Evolutionary conservation across 1,140 invertebrate genomes (phyloP), one percentile per base, ranked within the genome.

Genomic region (Bombus confusus): DNA sequence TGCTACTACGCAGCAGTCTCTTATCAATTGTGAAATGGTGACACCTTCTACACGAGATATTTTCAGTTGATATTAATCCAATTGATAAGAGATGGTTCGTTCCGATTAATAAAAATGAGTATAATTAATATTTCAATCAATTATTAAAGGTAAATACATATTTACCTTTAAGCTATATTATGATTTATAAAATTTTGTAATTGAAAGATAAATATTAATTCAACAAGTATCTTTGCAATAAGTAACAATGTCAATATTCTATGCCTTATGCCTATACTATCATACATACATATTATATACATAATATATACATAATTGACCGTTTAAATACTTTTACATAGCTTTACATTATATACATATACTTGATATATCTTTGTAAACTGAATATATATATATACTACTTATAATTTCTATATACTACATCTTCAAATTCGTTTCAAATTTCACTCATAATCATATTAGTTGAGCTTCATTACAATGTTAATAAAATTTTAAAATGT

Each of bases 11-110:
- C n/a, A 71, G 8, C 4, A 8, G 22, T 2, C 5, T 68, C 43
- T 69, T 79, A 80, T 85, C 69, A 73, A 62, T 18, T 15, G 28
- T n/a, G 12, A 80, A 73, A 74, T 39, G 41, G 28, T n/a, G 28
- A 73, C n/a, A 80, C 22, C 37, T 12, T 4, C 25, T 22, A 6
- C 3, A 37, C 12, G 31, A 66, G 31, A 80, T 73, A 72, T 64
- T 62, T 57, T 28, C 10, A 31, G 13, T 28, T 37, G 34, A n/a
- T 28, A 39, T 73, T 52, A 80, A 64, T 73, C 28, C 6, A 22
- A 6, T 18, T 66, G 83, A 85, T 85, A 80, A 85, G 52, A 39
- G 25, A 22, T 15, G 8, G 8, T 28, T 73, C 62, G 8, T n/a
- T 13, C 37, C 2, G 3, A 57, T 71, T 41, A 77, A 34, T 69